These are phyloP conservation scores for Kradibia gibbosae DNA, from an alignment of 1,140 invertebrate species.

Conservation along the genomic window DNA sequence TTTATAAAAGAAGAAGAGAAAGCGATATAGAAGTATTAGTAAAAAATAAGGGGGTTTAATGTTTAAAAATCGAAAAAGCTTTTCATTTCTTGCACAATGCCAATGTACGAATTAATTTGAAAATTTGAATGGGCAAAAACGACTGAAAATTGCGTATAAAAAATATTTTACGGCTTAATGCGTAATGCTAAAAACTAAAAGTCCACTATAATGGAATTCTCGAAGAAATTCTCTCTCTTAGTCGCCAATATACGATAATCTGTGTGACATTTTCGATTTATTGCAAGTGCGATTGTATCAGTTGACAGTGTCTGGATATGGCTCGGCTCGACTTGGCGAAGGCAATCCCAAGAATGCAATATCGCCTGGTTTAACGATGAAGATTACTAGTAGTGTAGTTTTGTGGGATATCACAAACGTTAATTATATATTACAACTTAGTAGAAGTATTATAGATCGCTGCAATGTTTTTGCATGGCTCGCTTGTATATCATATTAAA, in stretches of 20 bases:
- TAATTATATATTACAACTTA: slow-evolving; percentile 37
- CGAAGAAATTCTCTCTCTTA: slow-evolving; percentile 3
- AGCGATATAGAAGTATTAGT: slow-evolving; percentile 3
- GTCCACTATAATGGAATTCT: slow-evolving; percentile 8
- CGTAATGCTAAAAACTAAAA: not conserved
- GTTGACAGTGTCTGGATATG: slow-evolving; percentile 15
- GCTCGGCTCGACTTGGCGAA: not conserved
- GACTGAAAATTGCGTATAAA: not conserved
- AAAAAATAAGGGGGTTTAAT: slow-evolving; percentile 48
- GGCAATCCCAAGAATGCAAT: slow-evolving; percentile 30
- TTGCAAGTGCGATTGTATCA: slow-evolving; percentile 36
- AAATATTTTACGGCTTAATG: not conserved
- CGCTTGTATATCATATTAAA: no score
- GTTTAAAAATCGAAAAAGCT: slow-evolving; percentile 52
- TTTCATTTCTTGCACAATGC: slow-evolving; percentile 27
- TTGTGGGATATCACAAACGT: slow-evolving; percentile 1
- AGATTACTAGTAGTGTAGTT: slow-evolving; percentile 25
- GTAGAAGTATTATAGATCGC: not conserved
- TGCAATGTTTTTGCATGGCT: not conserved
- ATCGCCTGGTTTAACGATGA: slow-evolving; percentile 13
- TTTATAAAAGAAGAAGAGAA: not conserved
- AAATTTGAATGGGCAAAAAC: not conserved
- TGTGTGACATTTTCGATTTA: slow-evolving; percentile 34
- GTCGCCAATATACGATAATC: slow-evolving; percentile 3
- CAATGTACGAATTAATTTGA: slow-evolving; percentile 18